Conservation (phyloP, 2,113 vertebrate genomes). For the Emydura subglobosa region DNA sequence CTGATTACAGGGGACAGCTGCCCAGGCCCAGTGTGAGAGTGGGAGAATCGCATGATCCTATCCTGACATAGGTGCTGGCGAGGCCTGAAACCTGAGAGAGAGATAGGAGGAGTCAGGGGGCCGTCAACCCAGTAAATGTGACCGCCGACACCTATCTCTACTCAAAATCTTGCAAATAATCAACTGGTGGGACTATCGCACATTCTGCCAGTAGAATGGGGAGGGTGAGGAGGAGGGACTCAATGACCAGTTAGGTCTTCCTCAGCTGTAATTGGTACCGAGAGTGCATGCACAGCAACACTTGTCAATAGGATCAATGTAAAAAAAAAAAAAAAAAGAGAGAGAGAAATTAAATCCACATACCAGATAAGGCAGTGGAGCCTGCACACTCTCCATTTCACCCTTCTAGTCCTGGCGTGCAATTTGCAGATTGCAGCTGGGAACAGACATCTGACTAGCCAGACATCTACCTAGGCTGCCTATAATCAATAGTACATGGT, state of each 20-base stretch:
- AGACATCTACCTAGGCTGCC: not conserved
- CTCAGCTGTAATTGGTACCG: not conserved
- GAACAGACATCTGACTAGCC: not conserved
- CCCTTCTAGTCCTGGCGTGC: slow-evolving; percentile 67
- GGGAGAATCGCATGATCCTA: not conserved
- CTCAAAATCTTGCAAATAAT: not conserved
- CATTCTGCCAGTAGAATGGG: not conserved
- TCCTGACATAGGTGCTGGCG: not conserved
- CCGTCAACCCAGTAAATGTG: not conserved
- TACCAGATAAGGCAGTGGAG: slow-evolving; percentile 40
- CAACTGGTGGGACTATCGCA: not conserved
- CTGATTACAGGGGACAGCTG: not conserved
- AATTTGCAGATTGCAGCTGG: not conserved
- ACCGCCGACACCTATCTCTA: not conserved
- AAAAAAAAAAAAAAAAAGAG: not conserved
- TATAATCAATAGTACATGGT: not conserved
- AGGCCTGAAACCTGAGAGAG: not conserved
- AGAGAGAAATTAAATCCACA: not conserved
- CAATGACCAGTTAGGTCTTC: not conserved
- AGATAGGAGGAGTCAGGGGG: rapidly evolving
- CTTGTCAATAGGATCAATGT: slow-evolving; percentile 24
- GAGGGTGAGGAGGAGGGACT: not conserved
- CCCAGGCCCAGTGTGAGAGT: too few relatives aligned
- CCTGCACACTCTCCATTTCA: not conserved
- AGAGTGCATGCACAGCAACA: not conserved